phyloP scores from a whole-genome alignment of 2,888 invertebrate genomes.

The Halictus quadricinctus region DNA sequence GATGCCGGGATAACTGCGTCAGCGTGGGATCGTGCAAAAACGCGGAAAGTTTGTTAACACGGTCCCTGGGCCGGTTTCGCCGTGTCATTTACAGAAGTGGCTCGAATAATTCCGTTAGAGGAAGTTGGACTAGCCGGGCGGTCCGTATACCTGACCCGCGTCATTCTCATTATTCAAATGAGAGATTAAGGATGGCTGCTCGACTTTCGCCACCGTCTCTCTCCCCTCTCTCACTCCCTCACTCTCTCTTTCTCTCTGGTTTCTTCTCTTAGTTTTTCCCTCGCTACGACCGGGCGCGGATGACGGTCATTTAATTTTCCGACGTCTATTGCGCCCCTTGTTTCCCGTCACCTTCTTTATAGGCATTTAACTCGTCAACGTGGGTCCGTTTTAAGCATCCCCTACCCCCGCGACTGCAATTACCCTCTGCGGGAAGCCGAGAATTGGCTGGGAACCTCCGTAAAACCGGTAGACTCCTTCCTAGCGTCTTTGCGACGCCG shows the following conservation, averaged over 20 bases:
- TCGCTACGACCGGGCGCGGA: not conserved
- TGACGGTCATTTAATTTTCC: conserved; percentile 49
- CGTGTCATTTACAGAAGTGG: conserved; percentile 53
- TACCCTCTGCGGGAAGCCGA: not conserved
- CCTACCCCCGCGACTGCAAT: conserved; percentile 10
- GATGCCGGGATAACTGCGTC: not conserved
- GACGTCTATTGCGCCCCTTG: conserved; percentile 36
- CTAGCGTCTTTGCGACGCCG: not conserved
- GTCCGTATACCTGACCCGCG: conserved; percentile 41
- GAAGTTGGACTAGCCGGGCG: conserved; percentile 29
- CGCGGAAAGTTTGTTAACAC: conserved; percentile 38
- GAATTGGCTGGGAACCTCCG: conserved; percentile 24
- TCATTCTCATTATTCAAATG: conserved; percentile 71
- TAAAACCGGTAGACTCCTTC: conserved; percentile 5
- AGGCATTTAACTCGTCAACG: conserved; percentile 45
- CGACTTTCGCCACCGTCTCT: conserved; percentile 35
- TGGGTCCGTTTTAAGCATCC: conserved; percentile 24
- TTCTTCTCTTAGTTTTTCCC: conserved; percentile 35
- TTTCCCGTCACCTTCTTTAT: conserved; percentile 30
- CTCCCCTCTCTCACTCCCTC: not conserved
- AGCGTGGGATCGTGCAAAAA: conserved; percentile 27
- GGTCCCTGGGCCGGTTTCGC: conserved; percentile 3
- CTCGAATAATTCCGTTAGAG: conserved; percentile 53
- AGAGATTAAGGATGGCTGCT: conserved; percentile 67
- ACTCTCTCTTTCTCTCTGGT: not conserved